Percentiles rank a stretch among this genome's conserved stretches.
These are phyloP conservation scores for Notodonta dromedarius DNA, from an alignment of 2,888 invertebrate species.

Conservation along the genomic window DNA sequence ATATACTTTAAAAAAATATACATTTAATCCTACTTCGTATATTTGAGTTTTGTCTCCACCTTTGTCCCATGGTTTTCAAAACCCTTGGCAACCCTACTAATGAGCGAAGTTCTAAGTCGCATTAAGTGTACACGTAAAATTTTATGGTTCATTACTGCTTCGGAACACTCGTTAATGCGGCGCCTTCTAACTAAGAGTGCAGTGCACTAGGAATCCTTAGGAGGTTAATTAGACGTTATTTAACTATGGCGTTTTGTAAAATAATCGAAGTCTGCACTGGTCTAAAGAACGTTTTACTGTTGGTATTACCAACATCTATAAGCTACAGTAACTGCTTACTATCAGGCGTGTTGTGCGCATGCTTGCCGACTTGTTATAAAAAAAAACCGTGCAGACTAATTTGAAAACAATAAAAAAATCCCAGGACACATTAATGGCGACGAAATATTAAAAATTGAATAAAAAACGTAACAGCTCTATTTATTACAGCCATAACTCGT, in stretches of 20 bases:
- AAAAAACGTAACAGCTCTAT: background rate
- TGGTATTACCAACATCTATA: too few species aligned
- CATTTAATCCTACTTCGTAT: too few species aligned
- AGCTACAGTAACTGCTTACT: too few species aligned
- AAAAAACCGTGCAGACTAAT: too few species aligned
- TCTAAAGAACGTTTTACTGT: too few species aligned
- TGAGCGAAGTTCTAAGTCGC: slow-evolving; percentile 8
- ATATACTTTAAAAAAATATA: too few species aligned
- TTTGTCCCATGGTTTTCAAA: background rate
- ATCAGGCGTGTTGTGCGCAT: too few species aligned
- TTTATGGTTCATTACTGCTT: slow-evolving; percentile 7
- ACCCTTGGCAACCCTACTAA: slow-evolving; percentile 12
- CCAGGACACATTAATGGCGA: background rate
- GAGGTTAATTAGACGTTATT: background rate
- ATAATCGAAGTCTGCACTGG: too few species aligned
- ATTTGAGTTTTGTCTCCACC: too few species aligned
- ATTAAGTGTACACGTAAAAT: slow-evolving; percentile 1
- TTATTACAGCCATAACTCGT: background rate
- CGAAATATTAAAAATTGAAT: background rate
- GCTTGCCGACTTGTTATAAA: too few species aligned
- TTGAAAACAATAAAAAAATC: background rate
- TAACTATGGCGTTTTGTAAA: too few species aligned
- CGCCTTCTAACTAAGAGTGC: background rate
- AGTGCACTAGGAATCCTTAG: background rate
- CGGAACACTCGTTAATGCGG: slow-evolving; percentile 4